phyloP scores from a whole-genome alignment of 2,888 invertebrate species.

The Agonopterix alstromeriana region DNA sequence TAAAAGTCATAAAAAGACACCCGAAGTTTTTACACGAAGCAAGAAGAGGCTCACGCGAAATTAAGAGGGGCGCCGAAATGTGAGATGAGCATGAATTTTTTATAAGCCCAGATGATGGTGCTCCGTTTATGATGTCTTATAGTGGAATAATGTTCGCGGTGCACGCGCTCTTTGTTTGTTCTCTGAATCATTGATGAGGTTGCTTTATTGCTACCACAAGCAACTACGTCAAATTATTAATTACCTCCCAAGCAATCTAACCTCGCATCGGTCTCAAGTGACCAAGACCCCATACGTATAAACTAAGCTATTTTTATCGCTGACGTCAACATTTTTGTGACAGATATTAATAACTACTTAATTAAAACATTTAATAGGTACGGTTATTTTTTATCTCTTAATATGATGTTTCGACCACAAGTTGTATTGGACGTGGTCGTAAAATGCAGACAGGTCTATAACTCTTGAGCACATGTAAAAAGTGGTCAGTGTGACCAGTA shows the following conservation, averaged over 20 bases:
- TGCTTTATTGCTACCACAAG: constrained; percentile 59
- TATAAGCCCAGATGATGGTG: constrained; percentile 76
- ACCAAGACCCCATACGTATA: not conserved
- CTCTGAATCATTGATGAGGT: constrained; percentile 69
- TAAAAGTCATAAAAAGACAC: constrained; percentile 78
- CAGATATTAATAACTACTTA: not conserved
- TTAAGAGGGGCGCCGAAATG: constrained; percentile 77
- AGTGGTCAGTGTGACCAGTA: constrained; percentile 9
- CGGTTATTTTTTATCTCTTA: constrained; percentile 2
- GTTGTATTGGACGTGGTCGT: constrained; percentile 11
- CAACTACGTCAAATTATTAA: constrained; percentile 61
- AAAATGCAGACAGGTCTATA: constrained; percentile 10
- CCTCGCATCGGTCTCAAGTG: not conserved
- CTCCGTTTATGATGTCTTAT: constrained; percentile 75
- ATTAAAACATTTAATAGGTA: constrained; percentile 9
- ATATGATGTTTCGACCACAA: constrained; percentile 7
- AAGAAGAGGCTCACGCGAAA: constrained; percentile 74
- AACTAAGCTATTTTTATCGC: not conserved
- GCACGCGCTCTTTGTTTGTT: constrained; percentile 66
- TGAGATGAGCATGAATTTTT: constrained; percentile 77
- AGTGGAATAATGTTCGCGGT: constrained; percentile 65
- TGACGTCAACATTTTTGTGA: not conserved
- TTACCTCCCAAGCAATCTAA: constrained; percentile 19
- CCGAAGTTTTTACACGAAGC: constrained; percentile 76
- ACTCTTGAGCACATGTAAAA: constrained; percentile 8